phyloP scores from a whole-genome alignment of 2,888 invertebrate genomes.

The Acleris holmiana region DNA sequence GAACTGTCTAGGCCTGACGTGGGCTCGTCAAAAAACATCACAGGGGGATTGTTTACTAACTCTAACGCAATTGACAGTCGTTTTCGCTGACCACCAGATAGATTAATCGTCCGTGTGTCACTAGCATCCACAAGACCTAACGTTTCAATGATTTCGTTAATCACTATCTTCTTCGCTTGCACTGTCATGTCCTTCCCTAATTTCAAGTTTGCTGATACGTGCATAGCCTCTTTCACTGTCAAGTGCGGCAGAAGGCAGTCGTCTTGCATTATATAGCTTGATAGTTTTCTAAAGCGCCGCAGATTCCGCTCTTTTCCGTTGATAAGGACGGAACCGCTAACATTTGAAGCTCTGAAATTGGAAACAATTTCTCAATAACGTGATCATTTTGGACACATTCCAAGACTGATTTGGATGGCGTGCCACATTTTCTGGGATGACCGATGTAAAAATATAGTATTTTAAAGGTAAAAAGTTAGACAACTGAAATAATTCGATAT shows the following conservation, averaged over 20 bases:
- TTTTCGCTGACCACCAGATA: constrained; percentile 96
- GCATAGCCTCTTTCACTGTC: constrained; percentile 96
- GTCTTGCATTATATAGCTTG: constrained; percentile 99
- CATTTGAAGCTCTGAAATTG: constrained; percentile 89
- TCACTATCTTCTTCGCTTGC: constrained; percentile 90
- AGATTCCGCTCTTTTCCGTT: constrained; percentile 95
- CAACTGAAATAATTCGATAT: not conserved
- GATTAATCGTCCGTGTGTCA: constrained; percentile 90
- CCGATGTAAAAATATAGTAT: constrained; percentile 20
- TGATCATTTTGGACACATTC: constrained; percentile 25
- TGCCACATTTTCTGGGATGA: constrained; percentile 14
- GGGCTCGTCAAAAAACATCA: constrained; percentile 99
- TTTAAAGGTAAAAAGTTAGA: constrained; percentile 13
- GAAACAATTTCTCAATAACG: constrained; percentile 22
- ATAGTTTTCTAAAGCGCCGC: constrained; percentile 94
- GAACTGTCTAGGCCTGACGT: constrained; percentile 97
- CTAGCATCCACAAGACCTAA: constrained; percentile 91
- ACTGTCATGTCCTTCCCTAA: constrained; percentile 90
- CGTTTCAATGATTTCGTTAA: constrained; percentile 94
- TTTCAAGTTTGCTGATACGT: constrained; percentile 96
- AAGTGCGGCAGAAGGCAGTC: constrained; percentile 95
- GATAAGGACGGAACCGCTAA: constrained; percentile 93
- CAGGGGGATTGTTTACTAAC: constrained; percentile 97
- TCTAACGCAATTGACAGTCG: constrained; percentile 95
- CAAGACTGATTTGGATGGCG: constrained; percentile 24